A percentile compares a stretch with the other conserved stretches of the same genome.
Conservation (phyloP, 2,888 invertebrate species). For the Agrotis ipsilon region DNA sequence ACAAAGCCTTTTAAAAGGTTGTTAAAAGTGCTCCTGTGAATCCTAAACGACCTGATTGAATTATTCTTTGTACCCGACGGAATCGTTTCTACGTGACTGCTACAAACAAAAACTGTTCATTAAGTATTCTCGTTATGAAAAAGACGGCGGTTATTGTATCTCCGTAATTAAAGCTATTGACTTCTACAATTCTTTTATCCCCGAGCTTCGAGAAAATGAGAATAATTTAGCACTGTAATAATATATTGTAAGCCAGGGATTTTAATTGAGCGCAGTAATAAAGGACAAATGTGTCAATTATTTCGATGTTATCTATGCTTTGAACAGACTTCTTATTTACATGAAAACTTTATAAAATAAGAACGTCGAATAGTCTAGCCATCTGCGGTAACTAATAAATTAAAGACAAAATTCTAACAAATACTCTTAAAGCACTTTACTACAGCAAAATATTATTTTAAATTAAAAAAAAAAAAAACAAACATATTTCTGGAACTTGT, state of each 20-base stretch:
- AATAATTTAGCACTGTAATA: slow-evolving; percentile 27
- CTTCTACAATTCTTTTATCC: slow-evolving; percentile 30
- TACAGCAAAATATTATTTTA: no score
- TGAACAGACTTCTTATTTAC: slow-evolving; percentile 25
- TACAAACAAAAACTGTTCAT: slow-evolving; percentile 28
- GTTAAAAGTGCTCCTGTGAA: background rate
- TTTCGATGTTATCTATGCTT: slow-evolving; percentile 16
- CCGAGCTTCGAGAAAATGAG: slow-evolving; percentile 15
- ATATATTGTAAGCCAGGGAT: slow-evolving; percentile 7
- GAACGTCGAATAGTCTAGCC: slow-evolving; percentile 18
- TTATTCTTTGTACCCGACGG: slow-evolving; percentile 2
- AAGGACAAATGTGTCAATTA: slow-evolving; percentile 34
- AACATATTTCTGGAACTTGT: no score
- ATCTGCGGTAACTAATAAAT: slow-evolving; percentile 19
- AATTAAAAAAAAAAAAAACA: no score
- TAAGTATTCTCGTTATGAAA: slow-evolving; percentile 24
- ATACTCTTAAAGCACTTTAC: slow-evolving; percentile 10
- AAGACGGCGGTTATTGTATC: slow-evolving; percentile 17
- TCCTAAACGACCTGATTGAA: slow-evolving; percentile 11
- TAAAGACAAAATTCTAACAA: slow-evolving; percentile 5
- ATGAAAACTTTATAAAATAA: slow-evolving; percentile 25
- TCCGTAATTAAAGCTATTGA: slow-evolving; percentile 28
- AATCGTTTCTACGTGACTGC: slow-evolving; percentile 2
- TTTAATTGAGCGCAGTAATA: slow-evolving; percentile 19
- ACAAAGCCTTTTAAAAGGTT: background rate